Evolutionary conservation across 2,113 vertebrate genomes (phyloP), one percentile per base, ranked within the genome.

Genomic region (Penelope pileata): DNA sequence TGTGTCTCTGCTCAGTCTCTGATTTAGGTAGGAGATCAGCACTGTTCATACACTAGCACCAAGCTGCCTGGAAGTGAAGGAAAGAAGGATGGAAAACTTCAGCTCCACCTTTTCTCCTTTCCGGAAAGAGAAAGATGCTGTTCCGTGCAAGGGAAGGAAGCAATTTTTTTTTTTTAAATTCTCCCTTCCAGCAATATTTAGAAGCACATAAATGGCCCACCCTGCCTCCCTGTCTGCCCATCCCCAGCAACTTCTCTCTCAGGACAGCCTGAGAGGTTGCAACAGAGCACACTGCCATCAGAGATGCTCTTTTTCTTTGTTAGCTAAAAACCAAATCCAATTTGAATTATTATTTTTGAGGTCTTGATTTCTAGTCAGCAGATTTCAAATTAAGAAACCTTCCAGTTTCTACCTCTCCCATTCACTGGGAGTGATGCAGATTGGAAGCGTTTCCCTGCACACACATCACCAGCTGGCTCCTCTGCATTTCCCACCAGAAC

Each of bases 381-480:
- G 36, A 58, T 70, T 76, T 60, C 7, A 66, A 83, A 27, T 27
- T 7, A 8, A 24, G 17, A 15, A 83, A 60, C 34, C 5, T 62
- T 36, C 12, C 38, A 62, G 19, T 36, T 48, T 10, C 22, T 17
- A 7, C 5, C 32, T 36, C 26, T 67, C 58, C 29, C 9, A 4
- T 7, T 64, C 22, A 2, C 4, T n/a, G 23, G 2, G 40, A 48
- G 26, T 26, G 6, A 40, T 1, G 2, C 5, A 26, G 32, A 13
- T 3, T 50, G 34, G 26, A 50, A 14, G 68, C 3, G 22, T 30
- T 76, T 69, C 48, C 54, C 43, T 24, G 4, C 6, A 0, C 1
- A 7, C 3, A 43, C 18, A 17, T 27, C 7, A 23, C 3, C 6
- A 10, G 54, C 42, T 16, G 4, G 59, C 64, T 54, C 22, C 9